Evolutionary conservation across 2,888 invertebrate genomes (phyloP).

Genomic region (Ophion costatus): DNA sequence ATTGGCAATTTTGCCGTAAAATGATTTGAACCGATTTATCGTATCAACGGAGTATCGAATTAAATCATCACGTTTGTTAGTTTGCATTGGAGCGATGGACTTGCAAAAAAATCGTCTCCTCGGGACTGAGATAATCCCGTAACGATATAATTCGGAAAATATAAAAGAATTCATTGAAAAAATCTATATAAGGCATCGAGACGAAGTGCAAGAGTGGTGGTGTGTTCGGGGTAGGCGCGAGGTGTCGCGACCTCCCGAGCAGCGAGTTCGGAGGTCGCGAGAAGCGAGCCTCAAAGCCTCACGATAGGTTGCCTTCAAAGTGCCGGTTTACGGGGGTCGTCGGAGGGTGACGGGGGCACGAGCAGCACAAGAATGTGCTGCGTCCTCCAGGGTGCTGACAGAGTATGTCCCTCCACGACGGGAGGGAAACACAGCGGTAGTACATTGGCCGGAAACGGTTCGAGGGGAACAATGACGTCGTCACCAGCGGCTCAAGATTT

Average conservation of each 20-base stretch:
- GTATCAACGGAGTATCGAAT: neutral
- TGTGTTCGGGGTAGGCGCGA: slow-evolving; percentile 63
- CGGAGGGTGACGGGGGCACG: slow-evolving; percentile 72
- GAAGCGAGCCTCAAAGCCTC: slow-evolving; percentile 74
- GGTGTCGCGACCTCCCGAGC: slow-evolving; percentile 72
- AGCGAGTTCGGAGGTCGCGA: slow-evolving; percentile 74
- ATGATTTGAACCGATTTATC: neutral
- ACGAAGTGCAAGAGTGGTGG: slow-evolving; percentile 62
- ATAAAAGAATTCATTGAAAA: neutral
- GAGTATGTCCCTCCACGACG: slow-evolving; percentile 78
- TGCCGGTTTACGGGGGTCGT: slow-evolving; percentile 76
- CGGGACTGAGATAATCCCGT: neutral
- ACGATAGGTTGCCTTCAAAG: slow-evolving; percentile 82
- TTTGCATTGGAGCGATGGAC: neutral
- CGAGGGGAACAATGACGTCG: slow-evolving; percentile 59
- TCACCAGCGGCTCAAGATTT: slow-evolving; percentile 74
- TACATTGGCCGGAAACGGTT: slow-evolving; percentile 68
- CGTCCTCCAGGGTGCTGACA: slow-evolving; percentile 81
- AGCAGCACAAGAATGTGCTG: slow-evolving; percentile 79
- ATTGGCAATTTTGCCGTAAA: neutral
- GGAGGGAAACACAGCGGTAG: slow-evolving; percentile 74
- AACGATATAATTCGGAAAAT: neutral
- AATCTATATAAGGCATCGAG: slow-evolving; percentile 2
- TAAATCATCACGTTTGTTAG: neutral
- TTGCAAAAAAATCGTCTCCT: slow-evolving; percentile 2